Percentiles rank a stretch among this genome's conserved stretches.
These are phyloP conservation scores for Pilophorus perplexus DNA, from an alignment of 2,888 invertebrate genomes.

Conservation along the genomic window DNA sequence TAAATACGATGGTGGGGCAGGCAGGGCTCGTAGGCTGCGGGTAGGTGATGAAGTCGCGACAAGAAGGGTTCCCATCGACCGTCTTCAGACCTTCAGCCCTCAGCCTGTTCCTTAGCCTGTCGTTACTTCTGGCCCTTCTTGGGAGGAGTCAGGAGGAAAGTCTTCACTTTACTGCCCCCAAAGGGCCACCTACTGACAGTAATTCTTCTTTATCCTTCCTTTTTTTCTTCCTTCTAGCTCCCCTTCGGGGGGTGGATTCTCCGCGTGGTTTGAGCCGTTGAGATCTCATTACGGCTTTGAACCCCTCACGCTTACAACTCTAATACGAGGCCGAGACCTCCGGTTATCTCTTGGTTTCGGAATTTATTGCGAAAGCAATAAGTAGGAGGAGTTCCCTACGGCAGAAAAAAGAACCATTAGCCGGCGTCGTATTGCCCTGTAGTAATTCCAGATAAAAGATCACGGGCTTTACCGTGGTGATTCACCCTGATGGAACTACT, in stretches of 20 bases:
- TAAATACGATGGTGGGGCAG: slow-evolving; percentile 9
- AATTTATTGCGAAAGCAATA: slow-evolving; percentile 31
- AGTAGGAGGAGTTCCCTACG: slow-evolving; percentile 2
- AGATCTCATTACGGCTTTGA: slow-evolving; percentile 28
- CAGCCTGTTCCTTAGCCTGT: neutral
- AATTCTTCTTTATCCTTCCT: slow-evolving; percentile 35
- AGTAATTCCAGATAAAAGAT: no score
- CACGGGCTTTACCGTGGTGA: no score
- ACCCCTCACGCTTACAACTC: slow-evolving; percentile 1
- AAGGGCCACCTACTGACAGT: slow-evolving; percentile 33
- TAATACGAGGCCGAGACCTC: neutral
- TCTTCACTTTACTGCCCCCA: slow-evolving; percentile 29
- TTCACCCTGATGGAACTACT: no score
- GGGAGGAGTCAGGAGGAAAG: slow-evolving; percentile 11
- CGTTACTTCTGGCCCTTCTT: neutral
- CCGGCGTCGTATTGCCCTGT: slow-evolving; percentile 11
- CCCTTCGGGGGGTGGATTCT: neutral
- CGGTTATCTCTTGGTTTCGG: slow-evolving; percentile 7
- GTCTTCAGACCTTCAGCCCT: neutral
- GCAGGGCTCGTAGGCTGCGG: no score
- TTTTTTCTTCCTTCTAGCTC: neutral
- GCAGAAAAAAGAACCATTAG: slow-evolving; percentile 11
- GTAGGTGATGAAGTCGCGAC: slow-evolving; percentile 10
- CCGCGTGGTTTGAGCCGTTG: slow-evolving; percentile 23
- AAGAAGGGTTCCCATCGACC: slow-evolving; percentile 17